phyloP scores from a whole-genome alignment of 2,797 vertebrate species.

The Spea hammondii region DNA sequence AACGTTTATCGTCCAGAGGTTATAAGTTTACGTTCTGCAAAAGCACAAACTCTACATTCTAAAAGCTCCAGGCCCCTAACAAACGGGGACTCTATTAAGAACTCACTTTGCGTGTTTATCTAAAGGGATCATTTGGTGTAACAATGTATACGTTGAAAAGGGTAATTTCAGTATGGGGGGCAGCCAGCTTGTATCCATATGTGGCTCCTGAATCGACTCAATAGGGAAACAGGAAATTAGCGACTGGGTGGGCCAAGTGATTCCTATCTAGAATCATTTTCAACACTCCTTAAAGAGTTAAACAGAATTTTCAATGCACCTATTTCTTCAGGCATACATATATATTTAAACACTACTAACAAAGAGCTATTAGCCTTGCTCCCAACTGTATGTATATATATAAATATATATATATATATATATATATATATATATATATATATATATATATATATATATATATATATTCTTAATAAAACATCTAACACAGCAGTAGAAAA shows the following conservation, averaged over 20 bases:
- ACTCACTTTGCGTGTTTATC: not conserved
- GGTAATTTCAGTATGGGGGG: not conserved
- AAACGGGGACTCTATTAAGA: not conserved
- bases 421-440: too few species aligned
- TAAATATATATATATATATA: too few species aligned
- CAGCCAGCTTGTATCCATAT: slow-evolving; percentile 3
- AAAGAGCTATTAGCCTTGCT: too few species aligned
- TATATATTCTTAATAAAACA: too few species aligned
- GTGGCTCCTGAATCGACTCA: not conserved
- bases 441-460: too few species aligned
- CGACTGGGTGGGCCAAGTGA: not conserved
- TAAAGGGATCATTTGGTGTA: not conserved
- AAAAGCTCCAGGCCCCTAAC: not conserved
- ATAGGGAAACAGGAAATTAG: not conserved
- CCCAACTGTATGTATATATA: too few species aligned
- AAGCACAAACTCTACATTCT: not conserved
- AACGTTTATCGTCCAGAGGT: not conserved
- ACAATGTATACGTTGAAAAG: slow-evolving; percentile 3
- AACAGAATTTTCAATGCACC: not conserved
- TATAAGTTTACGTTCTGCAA: slow-evolving; percentile 4
- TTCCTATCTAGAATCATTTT: not conserved
- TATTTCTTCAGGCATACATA: too few species aligned
- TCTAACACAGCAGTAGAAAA: too few species aligned
- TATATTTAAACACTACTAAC: too few species aligned
- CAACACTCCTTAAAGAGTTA: not conserved